Percentiles rank a stretch among this genome's conserved stretches.
phyloP scores from a whole-genome alignment of 30 jellyfish, hydroid and myxozoan genomes.

The Aurelia sp. region DNA sequence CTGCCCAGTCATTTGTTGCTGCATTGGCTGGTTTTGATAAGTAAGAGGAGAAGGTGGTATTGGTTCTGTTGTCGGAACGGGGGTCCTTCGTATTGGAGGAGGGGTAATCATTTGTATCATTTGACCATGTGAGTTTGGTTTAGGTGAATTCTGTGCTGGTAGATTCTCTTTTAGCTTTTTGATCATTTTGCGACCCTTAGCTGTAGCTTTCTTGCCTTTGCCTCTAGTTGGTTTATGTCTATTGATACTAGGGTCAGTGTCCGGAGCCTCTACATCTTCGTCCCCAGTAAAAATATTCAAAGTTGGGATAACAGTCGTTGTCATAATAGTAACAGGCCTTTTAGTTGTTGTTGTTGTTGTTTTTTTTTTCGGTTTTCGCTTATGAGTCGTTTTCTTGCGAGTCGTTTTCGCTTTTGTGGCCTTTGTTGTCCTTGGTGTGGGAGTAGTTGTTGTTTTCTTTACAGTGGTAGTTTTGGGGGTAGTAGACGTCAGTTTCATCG shows the following conservation, averaged over 20 bases:
- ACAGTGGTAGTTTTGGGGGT: constrained; percentile 26
- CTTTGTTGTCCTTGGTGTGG: constrained; percentile 28
- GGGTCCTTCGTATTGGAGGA: background rate
- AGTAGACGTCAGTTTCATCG: constrained; percentile 9
- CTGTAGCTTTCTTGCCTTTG: background rate
- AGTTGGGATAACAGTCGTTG: constrained; percentile 79
- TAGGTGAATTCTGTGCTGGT: background rate
- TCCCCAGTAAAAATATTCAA: constrained; percentile 87
- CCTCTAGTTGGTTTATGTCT: background rate
- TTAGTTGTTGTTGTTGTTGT: constrained; percentile 19
- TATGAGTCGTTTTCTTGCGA: constrained; percentile 6
- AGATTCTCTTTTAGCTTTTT: background rate
- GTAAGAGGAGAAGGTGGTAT: background rate
- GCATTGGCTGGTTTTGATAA: constrained; percentile 3
- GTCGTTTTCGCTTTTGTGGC: constrained; percentile 38
- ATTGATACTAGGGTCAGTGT: constrained; percentile 16
- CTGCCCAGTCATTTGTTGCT: constrained; percentile 42
- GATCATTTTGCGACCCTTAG: background rate
- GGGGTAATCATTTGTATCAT: background rate
- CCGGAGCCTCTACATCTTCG: constrained; percentile 67
- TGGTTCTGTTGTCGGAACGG: constrained; percentile 21
- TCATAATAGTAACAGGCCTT: background rate
- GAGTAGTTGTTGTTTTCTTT: constrained; percentile 20
- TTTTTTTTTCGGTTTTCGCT: constrained; percentile 6
- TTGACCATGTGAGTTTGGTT: background rate